A percentile compares a stretch with the other conserved stretches of the same genome.
These are phyloP conservation scores for Lepidurus apus DNA, from an alignment of 1,140 invertebrate genomes.

Conservation along the genomic window DNA sequence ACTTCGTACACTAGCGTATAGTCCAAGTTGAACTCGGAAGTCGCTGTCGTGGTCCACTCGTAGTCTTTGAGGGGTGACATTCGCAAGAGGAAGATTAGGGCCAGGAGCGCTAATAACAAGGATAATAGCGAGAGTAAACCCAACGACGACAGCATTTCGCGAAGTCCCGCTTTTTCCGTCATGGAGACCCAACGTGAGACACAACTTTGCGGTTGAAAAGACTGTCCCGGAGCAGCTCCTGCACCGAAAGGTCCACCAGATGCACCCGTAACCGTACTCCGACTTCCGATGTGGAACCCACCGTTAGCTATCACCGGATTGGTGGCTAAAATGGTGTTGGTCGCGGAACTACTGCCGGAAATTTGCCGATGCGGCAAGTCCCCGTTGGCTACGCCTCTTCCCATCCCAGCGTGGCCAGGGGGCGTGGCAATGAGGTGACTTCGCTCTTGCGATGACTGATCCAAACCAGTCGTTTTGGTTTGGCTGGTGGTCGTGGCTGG, in stretches of 20 bases:
- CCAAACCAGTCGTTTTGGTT: conserved; percentile 31
- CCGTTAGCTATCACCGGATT: conserved; percentile 40
- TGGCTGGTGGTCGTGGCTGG: conserved; percentile 26
- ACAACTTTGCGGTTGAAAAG: conserved; percentile 15
- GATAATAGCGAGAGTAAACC: conserved; percentile 79
- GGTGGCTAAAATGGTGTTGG: background rate
- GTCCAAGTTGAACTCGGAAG: conserved; percentile 46
- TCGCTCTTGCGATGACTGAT: conserved; percentile 27
- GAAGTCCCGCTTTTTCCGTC: conserved; percentile 56
- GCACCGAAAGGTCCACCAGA: conserved; percentile 41
- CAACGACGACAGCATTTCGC: conserved; percentile 76
- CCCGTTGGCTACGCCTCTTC: background rate
- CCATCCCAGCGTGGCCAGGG: background rate
- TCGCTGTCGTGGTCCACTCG: conserved; percentile 17
- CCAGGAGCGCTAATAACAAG: conserved; percentile 70
- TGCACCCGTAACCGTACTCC: conserved; percentile 45
- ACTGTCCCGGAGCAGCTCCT: background rate
- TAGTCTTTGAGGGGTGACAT: conserved; percentile 59
- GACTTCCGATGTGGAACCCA: conserved; percentile 49
- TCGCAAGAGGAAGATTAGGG: conserved; percentile 75
- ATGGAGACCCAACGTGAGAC: conserved; percentile 42
- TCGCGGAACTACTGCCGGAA: conserved; percentile 1
- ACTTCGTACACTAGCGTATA: conserved; percentile 85
- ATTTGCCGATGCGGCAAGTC: background rate
- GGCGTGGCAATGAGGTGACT: conserved; percentile 13